Evolutionary conservation across 2,113 vertebrate species (phyloP).

Genomic region (Rhipidura dahli): DNA sequence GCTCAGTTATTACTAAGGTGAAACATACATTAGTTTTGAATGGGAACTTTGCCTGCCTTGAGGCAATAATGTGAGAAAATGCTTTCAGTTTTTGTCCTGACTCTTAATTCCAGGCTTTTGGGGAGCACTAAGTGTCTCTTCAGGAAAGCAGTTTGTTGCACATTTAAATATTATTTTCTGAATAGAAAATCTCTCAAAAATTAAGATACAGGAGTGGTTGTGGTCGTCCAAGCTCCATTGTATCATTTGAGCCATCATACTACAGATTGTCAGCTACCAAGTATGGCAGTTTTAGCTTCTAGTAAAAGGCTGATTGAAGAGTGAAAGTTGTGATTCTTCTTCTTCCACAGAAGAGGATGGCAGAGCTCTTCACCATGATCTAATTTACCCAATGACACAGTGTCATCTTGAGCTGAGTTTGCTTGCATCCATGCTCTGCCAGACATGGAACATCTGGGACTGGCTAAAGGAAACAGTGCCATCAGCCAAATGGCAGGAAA

Average conservation of each 20-base stretch:
- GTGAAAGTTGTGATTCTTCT: neutral
- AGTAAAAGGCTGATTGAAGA: neutral
- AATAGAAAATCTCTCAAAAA: neutral
- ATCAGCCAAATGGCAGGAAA: neutral
- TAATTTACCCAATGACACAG: neutral
- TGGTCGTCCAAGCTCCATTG: neutral
- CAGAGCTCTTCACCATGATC: neutral
- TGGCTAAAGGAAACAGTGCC: neutral
- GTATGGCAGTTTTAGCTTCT: neutral
- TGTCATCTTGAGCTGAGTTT: neutral
- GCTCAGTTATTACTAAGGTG: neutral
- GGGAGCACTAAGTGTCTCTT: neutral
- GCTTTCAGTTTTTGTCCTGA: neutral
- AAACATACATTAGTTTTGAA: constrained; percentile 15
- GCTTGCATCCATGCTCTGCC: neutral
- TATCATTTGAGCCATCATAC: neutral
- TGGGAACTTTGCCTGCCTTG: neutral
- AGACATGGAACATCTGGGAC: neutral
- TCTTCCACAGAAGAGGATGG: neutral
- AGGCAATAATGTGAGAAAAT: neutral
- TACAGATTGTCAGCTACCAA: neutral
- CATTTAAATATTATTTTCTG: neutral
- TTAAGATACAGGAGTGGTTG: neutral
- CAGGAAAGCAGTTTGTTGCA: neutral
- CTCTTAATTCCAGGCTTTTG: neutral